Evolutionary conservation across 2,113 vertebrate genomes (phyloP), one percentile per base, ranked within the genome.

Genomic region (Eclectus roratus): DNA sequence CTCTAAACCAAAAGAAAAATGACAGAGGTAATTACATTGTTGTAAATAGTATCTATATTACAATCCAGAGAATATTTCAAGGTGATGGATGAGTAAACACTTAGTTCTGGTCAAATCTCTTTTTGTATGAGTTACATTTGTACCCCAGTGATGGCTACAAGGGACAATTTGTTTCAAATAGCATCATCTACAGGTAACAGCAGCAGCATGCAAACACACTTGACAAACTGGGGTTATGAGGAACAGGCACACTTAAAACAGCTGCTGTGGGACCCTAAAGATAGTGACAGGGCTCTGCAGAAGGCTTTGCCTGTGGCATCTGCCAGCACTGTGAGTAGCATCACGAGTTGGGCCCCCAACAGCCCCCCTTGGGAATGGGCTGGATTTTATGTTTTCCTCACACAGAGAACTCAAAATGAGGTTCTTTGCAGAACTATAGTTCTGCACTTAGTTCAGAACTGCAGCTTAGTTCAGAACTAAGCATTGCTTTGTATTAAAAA

Each of bases 141-240:
- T 13, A 24, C 25, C 2, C 7, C 72, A 55, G 50, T 1, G 18
- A 43, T 21, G 35, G 60, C 60, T 77, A 16, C 28, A n/a, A 31
- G 29, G 3, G 33, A 61, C 64, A 0, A 1, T 9, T 27, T 65
- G 24, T 92, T 78, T 79, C 64, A 20, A 2, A 18, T 3, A 7
- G n/a, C 28, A 23, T 5, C 28, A 23, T 6, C 20, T 24, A 1
- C 2, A 55, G 29, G 74, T 9, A 46, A 17, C 0, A 2, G 37
- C 84, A 78, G 83, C 8, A 4, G 13, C 20, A 3, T 0, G 4
- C 3, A 1, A 56, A 18, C 37, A 27, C 0, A 0, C 7, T 27
- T 61, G 39, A 52, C n/a, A 44, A 39, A 66, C 24, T 7, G 8
- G 21, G 43, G 17, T n/a, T 17, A 13, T 3, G 33, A 79, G 29